Base-by-base conservation (phyloP, 2,113 vertebrate species). In the Pleuronectes platessa region DNA sequence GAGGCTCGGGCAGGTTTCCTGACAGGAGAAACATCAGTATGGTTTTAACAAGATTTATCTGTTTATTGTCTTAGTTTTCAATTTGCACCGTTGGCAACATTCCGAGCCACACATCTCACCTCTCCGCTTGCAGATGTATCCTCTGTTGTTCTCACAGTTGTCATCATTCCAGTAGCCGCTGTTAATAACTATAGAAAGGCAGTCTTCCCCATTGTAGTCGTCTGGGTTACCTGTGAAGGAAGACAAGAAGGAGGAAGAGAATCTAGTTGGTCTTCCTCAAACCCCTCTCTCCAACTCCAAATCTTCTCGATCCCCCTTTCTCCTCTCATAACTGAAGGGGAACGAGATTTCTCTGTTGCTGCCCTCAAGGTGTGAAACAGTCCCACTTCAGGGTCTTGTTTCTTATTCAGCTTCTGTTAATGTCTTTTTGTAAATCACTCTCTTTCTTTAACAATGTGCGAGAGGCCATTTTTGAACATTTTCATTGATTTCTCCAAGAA, bases 151-250 rank as follows among this genome's bases (percentile, higher is more conserved):
- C 4, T 90, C 83, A 26, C 94, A 95, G 75, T 93, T 91, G 79
- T 95, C 93, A 8, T 95, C 94, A 2, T 94, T 94, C 94, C 94
- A 95, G 64, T 89, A 83, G 61, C 94, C 94, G 1, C 6, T 67
- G 71, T 93, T 94, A 3, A 95, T 91, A 0, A 82, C 31, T 5
- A 95, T 93, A 3, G 89, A 85, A 62, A 95, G 89, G 45, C 94
- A 95, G 82, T 95, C 93, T 69, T 95, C 94, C 1, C 91, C 92
- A 0, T 49, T 31, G 24, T 91, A 90, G 81, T 95, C 24, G 49
- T 95, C 94, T 4, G 94, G 94, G 56, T 94, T 93, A 11, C 94
- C 94, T 95, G 78, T 12, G 11, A 55, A 18, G 12, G 54, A 49
- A 20, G 8, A 61, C 6, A 11, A 60, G 9, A 53, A 5, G 0